These are phyloP conservation scores for Gephyroberyx darwinii DNA, from an alignment of 2,797 vertebrate genomes.

Conservation along the genomic window DNA sequence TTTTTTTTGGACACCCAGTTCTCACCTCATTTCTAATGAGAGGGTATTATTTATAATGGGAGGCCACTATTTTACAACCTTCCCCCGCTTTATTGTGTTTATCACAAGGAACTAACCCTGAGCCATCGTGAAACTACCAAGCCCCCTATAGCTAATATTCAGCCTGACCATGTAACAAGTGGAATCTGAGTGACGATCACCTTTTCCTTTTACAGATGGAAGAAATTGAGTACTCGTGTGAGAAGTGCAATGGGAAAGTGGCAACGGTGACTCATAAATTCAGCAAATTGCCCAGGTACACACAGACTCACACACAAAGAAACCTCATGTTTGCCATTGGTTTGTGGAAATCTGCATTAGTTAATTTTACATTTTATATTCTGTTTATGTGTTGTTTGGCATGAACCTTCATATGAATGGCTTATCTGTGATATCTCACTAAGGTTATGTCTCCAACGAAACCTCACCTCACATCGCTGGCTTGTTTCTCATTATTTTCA, in stretches of 20 bases:
- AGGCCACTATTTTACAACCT: too few species aligned
- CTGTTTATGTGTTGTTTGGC: too few species aligned
- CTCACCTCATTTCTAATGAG: not conserved
- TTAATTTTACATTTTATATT: too few species aligned
- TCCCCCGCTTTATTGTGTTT: too few species aligned
- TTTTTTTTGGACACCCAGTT: not conserved
- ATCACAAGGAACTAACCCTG: not conserved
- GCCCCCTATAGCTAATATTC: not conserved
- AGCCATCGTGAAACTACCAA: not conserved
- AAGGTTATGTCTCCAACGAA: too few species aligned
- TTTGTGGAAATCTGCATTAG: too few species aligned
- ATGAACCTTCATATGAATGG: too few species aligned
- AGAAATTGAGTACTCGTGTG: constrained; percentile 98
- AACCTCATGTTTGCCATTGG: too few species aligned
- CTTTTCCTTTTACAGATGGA: constrained; percentile 86
- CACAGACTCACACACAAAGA: constrained; percentile 1
- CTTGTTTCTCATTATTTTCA: too few species aligned
- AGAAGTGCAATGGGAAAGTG: constrained; percentile 94
- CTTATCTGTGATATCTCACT: too few species aligned
- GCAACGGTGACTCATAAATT: constrained; percentile 97
- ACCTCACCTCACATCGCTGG: too few species aligned
- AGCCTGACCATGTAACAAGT: not conserved
- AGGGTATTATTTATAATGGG: not conserved
- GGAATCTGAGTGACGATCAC: not conserved
- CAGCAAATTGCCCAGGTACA: constrained; percentile 94